Conservation (phyloP, 23 tunicate species). For the Trididemnum miniatum region DNA sequence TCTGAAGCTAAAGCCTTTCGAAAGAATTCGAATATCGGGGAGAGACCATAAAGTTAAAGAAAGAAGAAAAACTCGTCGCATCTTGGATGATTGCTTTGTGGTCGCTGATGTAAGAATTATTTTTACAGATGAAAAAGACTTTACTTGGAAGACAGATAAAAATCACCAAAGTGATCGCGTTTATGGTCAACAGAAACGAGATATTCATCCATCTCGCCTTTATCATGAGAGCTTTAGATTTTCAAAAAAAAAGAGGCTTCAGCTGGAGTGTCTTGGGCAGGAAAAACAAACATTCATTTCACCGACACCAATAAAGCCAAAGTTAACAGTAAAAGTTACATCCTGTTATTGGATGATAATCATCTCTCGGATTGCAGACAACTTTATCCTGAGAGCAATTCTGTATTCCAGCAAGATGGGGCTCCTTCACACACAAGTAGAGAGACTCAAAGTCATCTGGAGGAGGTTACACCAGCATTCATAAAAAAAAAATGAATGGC, state of each 20-base stretch:
- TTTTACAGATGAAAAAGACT: not conserved
- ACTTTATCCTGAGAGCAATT: not conserved
- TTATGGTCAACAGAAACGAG: not conserved
- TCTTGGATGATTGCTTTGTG: not conserved
- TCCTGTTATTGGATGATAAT: not conserved
- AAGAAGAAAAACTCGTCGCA: not conserved
- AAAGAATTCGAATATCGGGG: not conserved
- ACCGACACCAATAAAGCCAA: not conserved
- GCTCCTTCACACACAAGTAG: too few relatives aligned
- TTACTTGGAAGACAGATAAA: not conserved
- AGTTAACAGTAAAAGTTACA: not conserved
- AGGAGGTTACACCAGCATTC: not conserved
- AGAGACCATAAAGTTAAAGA: not conserved
- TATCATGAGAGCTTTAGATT: not conserved
- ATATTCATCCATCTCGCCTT: conserved; percentile 1
- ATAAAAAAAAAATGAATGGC: not conserved
- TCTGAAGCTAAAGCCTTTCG: not conserved
- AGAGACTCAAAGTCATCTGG: not conserved
- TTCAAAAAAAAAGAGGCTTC: not conserved
- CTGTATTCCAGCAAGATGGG: not conserved
- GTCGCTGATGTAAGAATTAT: not conserved
- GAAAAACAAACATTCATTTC: not conserved
- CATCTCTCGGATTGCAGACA: not conserved
- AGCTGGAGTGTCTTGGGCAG: not conserved
- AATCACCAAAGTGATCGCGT: not conserved